Conservation (phyloP, 1,140 invertebrate species). For the Drosophila watanabei region DNA sequence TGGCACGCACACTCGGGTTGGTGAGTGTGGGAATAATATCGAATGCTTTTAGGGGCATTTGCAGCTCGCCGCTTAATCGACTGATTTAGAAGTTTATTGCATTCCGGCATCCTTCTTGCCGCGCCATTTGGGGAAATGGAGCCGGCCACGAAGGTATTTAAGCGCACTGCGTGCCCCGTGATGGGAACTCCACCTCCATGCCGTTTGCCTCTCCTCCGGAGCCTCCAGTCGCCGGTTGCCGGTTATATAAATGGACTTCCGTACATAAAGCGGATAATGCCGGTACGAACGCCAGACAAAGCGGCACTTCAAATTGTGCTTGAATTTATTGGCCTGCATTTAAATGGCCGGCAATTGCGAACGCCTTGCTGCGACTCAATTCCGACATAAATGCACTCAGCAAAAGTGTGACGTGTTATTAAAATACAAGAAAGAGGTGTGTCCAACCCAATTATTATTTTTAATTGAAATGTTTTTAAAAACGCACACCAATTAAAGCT, state of each 20-base stretch:
- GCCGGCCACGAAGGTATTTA: constrained; percentile 76
- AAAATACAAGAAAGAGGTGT: not conserved
- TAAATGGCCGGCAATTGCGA: constrained; percentile 65
- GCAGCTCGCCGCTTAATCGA: constrained; percentile 76
- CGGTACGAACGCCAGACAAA: constrained; percentile 56
- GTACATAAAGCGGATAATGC: constrained; percentile 74
- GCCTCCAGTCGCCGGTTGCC: constrained; percentile 15
- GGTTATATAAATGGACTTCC: constrained; percentile 77
- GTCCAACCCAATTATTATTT: not conserved
- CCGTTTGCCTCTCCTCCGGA: constrained; percentile 57
- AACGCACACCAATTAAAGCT: not conserved
- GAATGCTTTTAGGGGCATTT: constrained; percentile 65
- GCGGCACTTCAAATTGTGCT: constrained; percentile 63
- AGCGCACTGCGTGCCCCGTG: constrained; percentile 52
- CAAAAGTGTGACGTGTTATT: constrained; percentile 3
- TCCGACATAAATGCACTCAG: constrained; percentile 67
- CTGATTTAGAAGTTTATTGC: constrained; percentile 83
- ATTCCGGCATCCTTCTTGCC: constrained; percentile 51
- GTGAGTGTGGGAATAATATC: not conserved
- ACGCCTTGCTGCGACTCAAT: constrained; percentile 43
- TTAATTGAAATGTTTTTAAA: not conserved
- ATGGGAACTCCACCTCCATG: constrained; percentile 60
- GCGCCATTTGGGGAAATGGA: constrained; percentile 57
- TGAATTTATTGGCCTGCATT: constrained; percentile 73
- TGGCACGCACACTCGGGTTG: not conserved